These are phyloP conservation scores for Drosophila rubida DNA, from an alignment of 2,888 invertebrate genomes.

Conservation along the genomic window DNA sequence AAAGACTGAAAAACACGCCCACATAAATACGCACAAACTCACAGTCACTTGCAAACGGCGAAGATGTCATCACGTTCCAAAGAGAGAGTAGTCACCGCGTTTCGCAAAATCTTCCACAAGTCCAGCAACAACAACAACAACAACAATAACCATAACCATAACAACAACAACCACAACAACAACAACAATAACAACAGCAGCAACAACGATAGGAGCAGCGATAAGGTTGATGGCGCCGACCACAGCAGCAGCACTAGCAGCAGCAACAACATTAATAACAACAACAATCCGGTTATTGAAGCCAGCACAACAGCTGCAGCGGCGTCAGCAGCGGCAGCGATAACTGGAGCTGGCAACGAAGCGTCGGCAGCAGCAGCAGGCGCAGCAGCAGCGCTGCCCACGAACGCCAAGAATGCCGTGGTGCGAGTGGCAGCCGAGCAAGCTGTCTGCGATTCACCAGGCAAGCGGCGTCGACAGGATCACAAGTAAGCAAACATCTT, in stretches of 20 bases:
- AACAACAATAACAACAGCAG: conserved; percentile 82
- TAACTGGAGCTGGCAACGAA: conserved; percentile 86
- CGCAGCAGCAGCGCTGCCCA: conserved; percentile 23
- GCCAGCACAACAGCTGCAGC: conserved; percentile 76
- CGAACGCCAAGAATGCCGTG: conserved; percentile 55
- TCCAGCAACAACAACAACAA: conserved; percentile 87
- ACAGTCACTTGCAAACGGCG: conserved; percentile 7
- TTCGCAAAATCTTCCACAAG: conserved; percentile 91
- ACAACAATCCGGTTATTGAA: conserved; percentile 58
- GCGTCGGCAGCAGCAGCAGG: conserved; percentile 21
- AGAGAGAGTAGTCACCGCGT: conserved; percentile 92
- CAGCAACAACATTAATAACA: conserved; percentile 46
- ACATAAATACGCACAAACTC: conserved; percentile 12
- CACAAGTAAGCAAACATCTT: conserved; percentile 66
- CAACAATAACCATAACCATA: conserved; percentile 85
- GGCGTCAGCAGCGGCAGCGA: conserved; percentile 73
- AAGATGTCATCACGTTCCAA: conserved; percentile 92
- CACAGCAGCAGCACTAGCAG: conserved; percentile 73
- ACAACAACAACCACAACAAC: conserved; percentile 83
- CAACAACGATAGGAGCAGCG: conserved; percentile 85
- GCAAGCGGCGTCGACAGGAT: conserved; percentile 80
- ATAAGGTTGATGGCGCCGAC: conserved; percentile 88
- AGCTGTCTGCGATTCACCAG: conserved; percentile 74
- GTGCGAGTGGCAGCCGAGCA: conserved; percentile 65
- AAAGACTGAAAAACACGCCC: conserved; percentile 62